Percentiles rank a stretch among this genome's conserved stretches.
These are phyloP conservation scores for Chorisops tibialis DNA, from an alignment of 2,888 invertebrate species.

Conservation along the genomic window DNA sequence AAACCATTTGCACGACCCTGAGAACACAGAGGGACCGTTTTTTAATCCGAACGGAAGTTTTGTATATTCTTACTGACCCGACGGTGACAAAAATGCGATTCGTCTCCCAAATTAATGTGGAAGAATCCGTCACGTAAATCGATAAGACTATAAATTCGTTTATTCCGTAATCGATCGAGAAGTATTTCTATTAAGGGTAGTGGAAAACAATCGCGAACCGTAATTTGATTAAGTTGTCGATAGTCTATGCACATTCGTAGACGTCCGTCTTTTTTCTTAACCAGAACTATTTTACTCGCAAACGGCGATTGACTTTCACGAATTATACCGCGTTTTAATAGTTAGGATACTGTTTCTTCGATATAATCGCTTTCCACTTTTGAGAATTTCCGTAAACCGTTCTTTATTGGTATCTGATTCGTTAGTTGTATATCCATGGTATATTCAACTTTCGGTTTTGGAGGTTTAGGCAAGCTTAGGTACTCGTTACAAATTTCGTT, in stretches of 20 bases:
- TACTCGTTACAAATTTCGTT: too few species aligned
- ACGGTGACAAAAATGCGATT: conserved; percentile 2
- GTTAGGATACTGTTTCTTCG: neutral
- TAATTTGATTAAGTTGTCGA: too few species aligned
- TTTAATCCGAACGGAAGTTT: conserved; percentile 8
- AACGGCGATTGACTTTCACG: neutral
- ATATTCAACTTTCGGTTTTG: neutral
- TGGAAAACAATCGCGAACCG: too few species aligned
- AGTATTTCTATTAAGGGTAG: too few species aligned
- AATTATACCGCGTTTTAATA: neutral
- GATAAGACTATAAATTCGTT: too few species aligned
- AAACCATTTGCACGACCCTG: neutral
- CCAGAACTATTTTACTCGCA: too few species aligned
- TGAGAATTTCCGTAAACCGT: too few species aligned
- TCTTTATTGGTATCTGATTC: too few species aligned
- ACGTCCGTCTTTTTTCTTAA: neutral
- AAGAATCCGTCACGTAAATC: too few species aligned
- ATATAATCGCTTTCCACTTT: too few species aligned
- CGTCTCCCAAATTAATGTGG: neutral
- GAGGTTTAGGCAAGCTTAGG: neutral
- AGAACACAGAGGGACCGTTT: conserved; percentile 2
- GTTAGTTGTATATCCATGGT: neutral
- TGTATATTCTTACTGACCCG: conserved; percentile 8
- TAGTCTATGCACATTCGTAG: conserved; percentile 8
- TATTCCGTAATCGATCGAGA: too few species aligned